Evolutionary conservation across 2,888 invertebrate species (phyloP), one percentile per base, ranked within the genome.

Genomic region (Amphimallon solstitiale): DNA sequence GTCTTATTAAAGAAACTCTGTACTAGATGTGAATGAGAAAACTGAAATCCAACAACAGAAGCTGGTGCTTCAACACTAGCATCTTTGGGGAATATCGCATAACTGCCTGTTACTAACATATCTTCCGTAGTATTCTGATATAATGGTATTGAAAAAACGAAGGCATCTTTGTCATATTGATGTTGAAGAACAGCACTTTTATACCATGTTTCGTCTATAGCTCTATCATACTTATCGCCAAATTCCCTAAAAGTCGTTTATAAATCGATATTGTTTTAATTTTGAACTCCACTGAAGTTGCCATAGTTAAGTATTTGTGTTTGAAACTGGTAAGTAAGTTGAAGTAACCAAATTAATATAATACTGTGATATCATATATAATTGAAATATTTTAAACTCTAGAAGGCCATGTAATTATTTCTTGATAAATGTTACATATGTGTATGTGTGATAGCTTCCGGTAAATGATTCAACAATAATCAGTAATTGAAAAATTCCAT

Each of bases 131-230:
- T 72, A 14, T 70, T 63, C 15, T 79, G 75, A 46, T 85, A 85
- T 73, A 92, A 88, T 1, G 91, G 91, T 0, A 94, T 90, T 1
- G 92, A 89, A 75, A 92, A 90, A 0, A 94, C 93, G 75, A 93
- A 88, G 0, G 92, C 90, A 37, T 92, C 89, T 5, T 88, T 85
- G 75, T 93, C 91, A 45, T 90, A 86, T 76, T 90, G 88, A 78
- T 94, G 92, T 75, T 94, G 94, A 45, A 95, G 86, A 2, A 96
- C 93, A 0, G 96, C 95, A 69, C 93, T 91, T 79, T 92, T 92
- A 79, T 96, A 96, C 94, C 95, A 96, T 0, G 92, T 89, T 80
- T 95, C 95, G 78, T 96, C 94, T 19, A 94, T 92, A 0, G 95
- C 91, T 60, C 87, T 87, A 2, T 86, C 87, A 77, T 94, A 90